phyloP scores from a whole-genome alignment of 2,888 invertebrate species.

The Andrena camellia region DNA sequence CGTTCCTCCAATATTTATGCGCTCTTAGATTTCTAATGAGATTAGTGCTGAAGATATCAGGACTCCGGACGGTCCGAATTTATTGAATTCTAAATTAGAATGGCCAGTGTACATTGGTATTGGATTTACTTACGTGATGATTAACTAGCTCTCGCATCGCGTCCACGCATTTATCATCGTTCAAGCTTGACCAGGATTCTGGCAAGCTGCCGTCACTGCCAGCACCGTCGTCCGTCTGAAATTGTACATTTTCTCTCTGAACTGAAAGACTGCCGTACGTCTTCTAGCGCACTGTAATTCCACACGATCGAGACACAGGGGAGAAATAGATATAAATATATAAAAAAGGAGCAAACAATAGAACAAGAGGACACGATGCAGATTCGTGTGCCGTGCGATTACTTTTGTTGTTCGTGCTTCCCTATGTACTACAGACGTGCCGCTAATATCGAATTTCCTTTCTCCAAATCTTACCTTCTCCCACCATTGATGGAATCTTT shows the following conservation, averaged over 20 bases:
- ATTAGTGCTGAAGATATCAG: neutral
- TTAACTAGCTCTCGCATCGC: conserved; percentile 89
- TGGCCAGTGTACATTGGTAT: neutral
- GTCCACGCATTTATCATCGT: conserved; percentile 88
- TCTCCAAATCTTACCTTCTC: conserved; percentile 80
- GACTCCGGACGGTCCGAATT: neutral
- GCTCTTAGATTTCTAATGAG: neutral
- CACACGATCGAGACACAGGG: neutral
- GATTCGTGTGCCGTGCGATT: conserved; percentile 40
- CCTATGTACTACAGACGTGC: conserved; percentile 45
- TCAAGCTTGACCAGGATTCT: conserved; percentile 83
- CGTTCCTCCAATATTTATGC: neutral
- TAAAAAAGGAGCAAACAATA: neutral
- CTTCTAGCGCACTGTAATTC: neutral
- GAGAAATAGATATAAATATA: neutral
- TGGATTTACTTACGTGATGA: conserved; percentile 88
- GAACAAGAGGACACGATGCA: conserved; percentile 39
- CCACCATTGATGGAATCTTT: conserved; percentile 77
- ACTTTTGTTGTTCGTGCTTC: conserved; percentile 32
- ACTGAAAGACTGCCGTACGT: neutral
- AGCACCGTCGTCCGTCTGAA: conserved; percentile 83
- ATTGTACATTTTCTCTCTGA: conserved; percentile 70
- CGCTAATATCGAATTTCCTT: conserved; percentile 24
- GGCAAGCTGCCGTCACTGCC: conserved; percentile 81
- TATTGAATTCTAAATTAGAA: neutral